Percentiles rank a stretch among this genome's conserved stretches.
These are phyloP conservation scores for Pachydiplax longipennis DNA, from an alignment of 2,888 invertebrate genomes.

Conservation along the genomic window DNA sequence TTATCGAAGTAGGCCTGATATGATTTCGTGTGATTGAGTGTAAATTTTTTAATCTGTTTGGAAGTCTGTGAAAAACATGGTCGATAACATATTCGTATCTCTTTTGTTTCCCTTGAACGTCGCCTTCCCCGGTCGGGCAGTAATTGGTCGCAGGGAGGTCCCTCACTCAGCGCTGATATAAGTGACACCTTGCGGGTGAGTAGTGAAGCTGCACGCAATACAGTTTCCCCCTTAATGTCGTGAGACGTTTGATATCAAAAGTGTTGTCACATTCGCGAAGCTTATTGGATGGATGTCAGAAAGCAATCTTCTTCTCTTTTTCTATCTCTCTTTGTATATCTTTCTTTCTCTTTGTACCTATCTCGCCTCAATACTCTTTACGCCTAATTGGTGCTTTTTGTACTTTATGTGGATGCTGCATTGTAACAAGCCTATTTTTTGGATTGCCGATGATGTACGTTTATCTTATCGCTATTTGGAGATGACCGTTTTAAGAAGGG, in stretches of 20 bases:
- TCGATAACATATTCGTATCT: constrained; percentile 23
- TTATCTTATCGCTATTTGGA: too few relatives aligned
- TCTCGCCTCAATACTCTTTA: background rate
- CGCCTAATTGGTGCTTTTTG: too few relatives aligned
- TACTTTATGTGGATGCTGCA: too few relatives aligned
- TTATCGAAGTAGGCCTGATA: too few relatives aligned
- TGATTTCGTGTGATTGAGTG: background rate
- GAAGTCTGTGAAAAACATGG: background rate
- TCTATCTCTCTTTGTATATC: too few relatives aligned
- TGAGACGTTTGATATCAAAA: background rate
- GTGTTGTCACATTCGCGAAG: background rate
- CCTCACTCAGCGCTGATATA: constrained; percentile 41
- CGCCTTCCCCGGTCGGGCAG: constrained; percentile 14
- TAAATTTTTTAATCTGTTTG: background rate
- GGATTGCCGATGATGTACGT: too few relatives aligned
- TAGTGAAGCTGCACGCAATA: constrained; percentile 32
- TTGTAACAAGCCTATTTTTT: too few relatives aligned
- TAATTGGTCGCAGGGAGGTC: constrained; percentile 29
- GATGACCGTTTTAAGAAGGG: too few relatives aligned
- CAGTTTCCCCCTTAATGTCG: background rate
- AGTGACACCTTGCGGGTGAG: constrained; percentile 38
- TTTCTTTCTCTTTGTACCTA: background rate
- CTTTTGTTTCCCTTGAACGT: constrained; percentile 8
- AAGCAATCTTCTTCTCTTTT: background rate
- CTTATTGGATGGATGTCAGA: background rate